Evolutionary conservation across 2,113 vertebrate genomes (phyloP).

Genomic region (Ranitomeya variabilis): DNA sequence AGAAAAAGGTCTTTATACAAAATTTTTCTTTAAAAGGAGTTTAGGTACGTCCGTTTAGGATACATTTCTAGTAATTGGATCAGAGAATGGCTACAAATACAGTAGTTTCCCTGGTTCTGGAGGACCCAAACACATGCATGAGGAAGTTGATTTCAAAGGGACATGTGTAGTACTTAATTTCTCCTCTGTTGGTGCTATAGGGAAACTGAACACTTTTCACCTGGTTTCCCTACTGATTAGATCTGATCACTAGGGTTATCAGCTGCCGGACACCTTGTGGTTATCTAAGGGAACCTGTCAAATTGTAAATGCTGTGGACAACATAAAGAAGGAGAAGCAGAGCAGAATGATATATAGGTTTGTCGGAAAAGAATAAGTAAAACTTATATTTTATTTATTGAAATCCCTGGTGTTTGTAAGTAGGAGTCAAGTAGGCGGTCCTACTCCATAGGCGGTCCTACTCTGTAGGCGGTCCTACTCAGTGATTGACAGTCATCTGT

Average conservation of each 20-base stretch:
- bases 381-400: too few relatives aligned
- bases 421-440: too few relatives aligned
- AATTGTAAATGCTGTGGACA: too few relatives aligned
- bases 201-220: not conserved
- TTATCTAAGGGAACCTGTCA: not conserved
- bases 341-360: too few relatives aligned
- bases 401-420: too few relatives aligned
- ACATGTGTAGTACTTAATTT: not conserved
- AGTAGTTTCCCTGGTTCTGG: not conserved
- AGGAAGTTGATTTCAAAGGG: not conserved
- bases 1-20: not conserved
- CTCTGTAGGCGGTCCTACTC: too few relatives aligned
- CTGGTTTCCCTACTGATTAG: not conserved
- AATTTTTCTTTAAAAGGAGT: not conserved
- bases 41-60: not conserved
- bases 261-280: not conserved
- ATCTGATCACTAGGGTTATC: not conserved
- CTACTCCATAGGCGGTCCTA: too few relatives aligned
- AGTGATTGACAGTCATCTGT: too few relatives aligned
- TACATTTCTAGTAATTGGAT: not conserved
- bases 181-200: not conserved
- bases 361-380: too few relatives aligned
- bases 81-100: not conserved
- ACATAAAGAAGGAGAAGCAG: too few relatives aligned
- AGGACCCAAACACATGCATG: not conserved